Percentiles rank a stretch among this genome's conserved stretches.
Conservation (phyloP, 1,140 invertebrate genomes). For the Brachionus angularis region DNA sequence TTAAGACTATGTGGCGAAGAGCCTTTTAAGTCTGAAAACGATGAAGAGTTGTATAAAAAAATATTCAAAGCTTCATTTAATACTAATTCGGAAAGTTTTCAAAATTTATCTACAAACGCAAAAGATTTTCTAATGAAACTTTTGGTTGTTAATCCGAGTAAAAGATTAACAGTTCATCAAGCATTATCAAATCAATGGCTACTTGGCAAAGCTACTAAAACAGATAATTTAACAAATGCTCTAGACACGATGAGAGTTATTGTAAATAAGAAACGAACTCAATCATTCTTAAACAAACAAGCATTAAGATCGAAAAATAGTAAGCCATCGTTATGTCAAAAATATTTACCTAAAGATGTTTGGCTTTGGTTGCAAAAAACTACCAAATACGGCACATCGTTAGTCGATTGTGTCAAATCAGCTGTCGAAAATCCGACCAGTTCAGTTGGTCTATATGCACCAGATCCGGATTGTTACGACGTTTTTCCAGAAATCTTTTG, state of each 20-base stretch:
- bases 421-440: conserved; percentile 23
- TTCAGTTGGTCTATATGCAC: conserved; percentile 35
- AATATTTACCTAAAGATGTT: conserved; percentile 42
- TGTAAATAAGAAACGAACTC: conserved; percentile 28
- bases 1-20: conserved; percentile 28
- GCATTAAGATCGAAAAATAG: not conserved
- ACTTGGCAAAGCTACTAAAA: conserved; percentile 26
- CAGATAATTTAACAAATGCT: conserved; percentile 8
- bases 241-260: conserved; percentile 39
- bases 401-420: conserved; percentile 43
- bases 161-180: conserved; percentile 18
- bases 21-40: conserved; percentile 32
- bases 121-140: conserved; percentile 33
- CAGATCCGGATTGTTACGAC: conserved; percentile 51
- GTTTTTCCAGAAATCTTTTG: conserved; percentile 49
- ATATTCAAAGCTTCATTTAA: conserved; percentile 12
- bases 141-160: conserved; percentile 18
- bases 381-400: conserved; percentile 31
- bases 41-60: conserved; percentile 41
- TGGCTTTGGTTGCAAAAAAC: conserved; percentile 32
- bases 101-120: conserved; percentile 17
- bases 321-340: conserved; percentile 20
- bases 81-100: not conserved
- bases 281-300: conserved; percentile 33
- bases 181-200: conserved; percentile 24